Evolutionary conservation across 2,888 invertebrate species (phyloP).

Genomic region (Steromphala cineraria): DNA sequence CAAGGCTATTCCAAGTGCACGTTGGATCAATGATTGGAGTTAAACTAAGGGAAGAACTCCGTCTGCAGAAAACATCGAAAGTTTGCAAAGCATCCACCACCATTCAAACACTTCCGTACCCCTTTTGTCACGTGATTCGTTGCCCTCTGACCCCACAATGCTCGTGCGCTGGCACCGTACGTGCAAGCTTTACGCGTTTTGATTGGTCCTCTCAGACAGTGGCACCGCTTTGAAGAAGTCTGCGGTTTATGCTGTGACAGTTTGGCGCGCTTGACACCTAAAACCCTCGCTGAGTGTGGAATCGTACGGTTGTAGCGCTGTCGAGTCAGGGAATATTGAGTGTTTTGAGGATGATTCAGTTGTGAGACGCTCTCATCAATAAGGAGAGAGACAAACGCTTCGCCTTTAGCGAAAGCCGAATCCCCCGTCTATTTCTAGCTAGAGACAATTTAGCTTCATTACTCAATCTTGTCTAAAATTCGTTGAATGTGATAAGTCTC

Average conservation of each 20-base stretch:
- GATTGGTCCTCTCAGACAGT: neutral
- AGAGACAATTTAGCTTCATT: neutral
- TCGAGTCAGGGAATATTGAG: neutral
- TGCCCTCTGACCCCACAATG: neutral
- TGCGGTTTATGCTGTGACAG: neutral
- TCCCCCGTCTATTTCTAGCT: neutral
- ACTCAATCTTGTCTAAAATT: neutral
- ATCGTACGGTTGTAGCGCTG: neutral
- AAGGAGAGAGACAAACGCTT: neutral
- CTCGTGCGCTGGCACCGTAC: neutral
- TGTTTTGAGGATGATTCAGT: neutral
- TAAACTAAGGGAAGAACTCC: neutral
- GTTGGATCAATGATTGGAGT: neutral
- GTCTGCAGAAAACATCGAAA: conserved; percentile 6
- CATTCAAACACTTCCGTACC: conserved; percentile 10
- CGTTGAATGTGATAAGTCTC: neutral
- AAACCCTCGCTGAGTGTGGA: neutral
- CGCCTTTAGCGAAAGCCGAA: neutral
- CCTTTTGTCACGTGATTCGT: neutral
- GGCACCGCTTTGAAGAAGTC: neutral
- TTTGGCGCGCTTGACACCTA: neutral
- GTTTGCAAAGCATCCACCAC: conserved; percentile 5
- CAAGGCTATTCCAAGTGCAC: neutral
- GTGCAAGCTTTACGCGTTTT: neutral
- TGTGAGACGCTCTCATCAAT: neutral